Evolutionary conservation across 1,140 invertebrate species (phyloP), one percentile per base, ranked within the genome.

Genomic region (Sarcophaga bullata): DNA sequence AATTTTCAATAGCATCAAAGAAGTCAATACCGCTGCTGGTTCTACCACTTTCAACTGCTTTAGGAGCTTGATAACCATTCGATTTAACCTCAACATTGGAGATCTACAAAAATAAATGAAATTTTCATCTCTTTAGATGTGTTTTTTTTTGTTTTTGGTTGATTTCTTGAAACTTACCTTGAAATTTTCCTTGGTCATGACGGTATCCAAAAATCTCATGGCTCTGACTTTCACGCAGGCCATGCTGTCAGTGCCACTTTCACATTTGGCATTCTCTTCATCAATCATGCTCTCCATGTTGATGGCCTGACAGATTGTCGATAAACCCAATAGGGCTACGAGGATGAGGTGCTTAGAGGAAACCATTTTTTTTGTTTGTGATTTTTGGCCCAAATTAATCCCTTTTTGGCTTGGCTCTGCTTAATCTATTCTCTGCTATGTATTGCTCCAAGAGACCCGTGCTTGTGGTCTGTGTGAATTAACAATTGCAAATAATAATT

Each of bases 141-240:
- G 25, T 78, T 50, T 15, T 13, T 13, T 19, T 1, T 37, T 52
- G 4, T 52, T 78, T 52, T n/a, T 46, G 1, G 73, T 83, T 9
- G 15, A 49, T 48, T 72, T 68, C 58, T 80, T 82, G 81, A 80
- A 76, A 86, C 87, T 89, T 91, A 94, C 95, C 93, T 95, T 93
- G 90, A 93, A 95, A 82, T 92, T 93, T 85, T 96, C 95, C 90
- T 95, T 95, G 88, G 93, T 93, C 90, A 95, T 93, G 85, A 96
- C 92, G 87, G 93, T 93, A 88, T 96, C 94, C 85, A 96, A 90
- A 75, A 96, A 92, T 80, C 94, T 93, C 88, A 95, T 93, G 75
- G 95, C 93, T 86, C 95, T 95, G 90, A 93, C 95, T 90, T 96
- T 96, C 90, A 96, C 94, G 91, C 95, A 96, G 46, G 95, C 93